Percentiles rank a stretch among this genome's conserved stretches.
Conservation (phyloP, 2,113 vertebrate species). For the Dipodomys merriami region DNA sequence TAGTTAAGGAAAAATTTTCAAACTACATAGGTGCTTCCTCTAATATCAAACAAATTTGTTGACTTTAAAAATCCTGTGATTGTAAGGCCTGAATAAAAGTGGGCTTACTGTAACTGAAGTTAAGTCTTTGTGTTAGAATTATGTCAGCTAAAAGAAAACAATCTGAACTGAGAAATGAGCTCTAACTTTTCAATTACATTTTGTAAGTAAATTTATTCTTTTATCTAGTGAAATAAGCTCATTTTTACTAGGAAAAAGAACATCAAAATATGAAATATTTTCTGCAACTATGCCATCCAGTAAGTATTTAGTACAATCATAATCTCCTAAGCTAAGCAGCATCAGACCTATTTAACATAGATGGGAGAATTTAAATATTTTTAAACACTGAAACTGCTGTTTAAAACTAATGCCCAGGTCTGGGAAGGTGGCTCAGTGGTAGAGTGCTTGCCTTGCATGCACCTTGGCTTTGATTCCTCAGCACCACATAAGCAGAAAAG, state of each 20-base stretch:
- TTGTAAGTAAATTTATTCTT: conserved; percentile 47
- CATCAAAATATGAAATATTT: conserved; percentile 8
- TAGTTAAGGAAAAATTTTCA: conserved; percentile 56
- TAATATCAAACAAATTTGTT: conserved; percentile 4
- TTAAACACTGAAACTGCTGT: neutral
- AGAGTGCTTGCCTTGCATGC: too few species aligned
- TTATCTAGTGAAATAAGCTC: conserved; percentile 56
- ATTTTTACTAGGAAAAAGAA: conserved; percentile 59
- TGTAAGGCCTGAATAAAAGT: conserved; percentile 54
- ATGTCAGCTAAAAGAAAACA: neutral
- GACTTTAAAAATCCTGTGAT: conserved; percentile 27
- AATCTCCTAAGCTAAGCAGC: neutral
- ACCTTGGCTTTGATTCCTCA: too few species aligned
- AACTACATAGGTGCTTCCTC: conserved; percentile 58
- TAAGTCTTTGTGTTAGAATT: conserved; percentile 51
- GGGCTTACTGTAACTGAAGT: conserved; percentile 18
- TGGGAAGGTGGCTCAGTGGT: too few species aligned
- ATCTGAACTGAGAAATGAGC: conserved; percentile 19
- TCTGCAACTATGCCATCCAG: neutral
- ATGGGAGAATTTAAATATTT: conserved; percentile 21
- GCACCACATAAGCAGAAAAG: too few species aligned
- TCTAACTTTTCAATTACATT: conserved; percentile 45
- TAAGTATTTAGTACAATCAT: neutral
- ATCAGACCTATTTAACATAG: too few species aligned
- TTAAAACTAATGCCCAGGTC: neutral